These are phyloP conservation scores for Sphaerodactylus townsendi DNA, from an alignment of 2,113 vertebrate species.

Conservation along the genomic window DNA sequence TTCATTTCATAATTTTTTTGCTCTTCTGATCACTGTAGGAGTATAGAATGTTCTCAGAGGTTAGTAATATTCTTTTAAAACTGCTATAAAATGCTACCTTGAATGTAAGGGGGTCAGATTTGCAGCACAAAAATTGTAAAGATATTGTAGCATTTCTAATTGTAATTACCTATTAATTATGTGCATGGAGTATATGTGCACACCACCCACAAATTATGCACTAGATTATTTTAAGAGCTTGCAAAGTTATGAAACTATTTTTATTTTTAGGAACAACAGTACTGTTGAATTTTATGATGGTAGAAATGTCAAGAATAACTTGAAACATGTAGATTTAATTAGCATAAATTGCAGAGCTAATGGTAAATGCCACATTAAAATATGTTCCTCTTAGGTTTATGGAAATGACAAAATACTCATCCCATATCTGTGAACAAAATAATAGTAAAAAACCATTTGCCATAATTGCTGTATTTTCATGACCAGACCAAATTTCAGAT, in stretches of 20 bases:
- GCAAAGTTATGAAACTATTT: slow-evolving; percentile 28
- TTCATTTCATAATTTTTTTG: slow-evolving; percentile 11
- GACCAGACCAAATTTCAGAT: neutral
- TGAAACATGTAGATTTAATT: slow-evolving; percentile 24
- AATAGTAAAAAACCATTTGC: neutral
- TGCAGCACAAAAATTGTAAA: slow-evolving; percentile 37
- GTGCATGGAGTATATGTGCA: too few species aligned
- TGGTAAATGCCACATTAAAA: slow-evolving; percentile 33
- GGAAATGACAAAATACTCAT: neutral
- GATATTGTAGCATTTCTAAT: slow-evolving; percentile 42
- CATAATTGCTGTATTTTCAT: neutral
- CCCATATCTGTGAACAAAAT: neutral
- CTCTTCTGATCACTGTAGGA: neutral
- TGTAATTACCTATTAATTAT: slow-evolving; percentile 24
- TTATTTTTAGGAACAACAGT: slow-evolving; percentile 27
- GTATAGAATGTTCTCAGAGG: neutral
- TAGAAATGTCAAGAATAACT: slow-evolving; percentile 41
- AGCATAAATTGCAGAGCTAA: slow-evolving; percentile 26
- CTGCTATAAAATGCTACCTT: slow-evolving; percentile 35
- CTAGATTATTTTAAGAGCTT: slow-evolving; percentile 36
- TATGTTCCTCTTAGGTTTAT: neutral
- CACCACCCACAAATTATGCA: neutral
- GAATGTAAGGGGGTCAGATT: slow-evolving; percentile 39
- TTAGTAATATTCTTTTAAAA: slow-evolving; percentile 28
- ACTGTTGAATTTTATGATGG: slow-evolving; percentile 34